phyloP scores from a whole-genome alignment of 92 coral and sea anemone species.

The Palythoa caribaeorum region DNA sequence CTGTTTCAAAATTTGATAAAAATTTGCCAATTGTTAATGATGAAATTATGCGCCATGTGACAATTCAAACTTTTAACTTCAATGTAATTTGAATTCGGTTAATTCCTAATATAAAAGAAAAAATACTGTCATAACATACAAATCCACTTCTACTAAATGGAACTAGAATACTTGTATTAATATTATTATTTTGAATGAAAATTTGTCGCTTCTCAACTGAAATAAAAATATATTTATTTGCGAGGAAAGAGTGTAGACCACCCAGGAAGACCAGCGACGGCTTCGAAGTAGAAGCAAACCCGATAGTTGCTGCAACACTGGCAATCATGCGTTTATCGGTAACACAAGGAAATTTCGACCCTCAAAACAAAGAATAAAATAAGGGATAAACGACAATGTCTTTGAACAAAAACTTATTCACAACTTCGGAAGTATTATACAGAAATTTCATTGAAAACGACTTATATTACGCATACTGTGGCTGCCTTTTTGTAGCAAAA shows the following conservation, averaged over 20 bases:
- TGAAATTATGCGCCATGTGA: slow-evolving; percentile 40
- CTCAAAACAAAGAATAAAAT: slow-evolving; percentile 27
- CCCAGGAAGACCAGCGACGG: slow-evolving; percentile 5
- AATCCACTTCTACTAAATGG: slow-evolving; percentile 38
- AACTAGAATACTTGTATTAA: slow-evolving; percentile 34
- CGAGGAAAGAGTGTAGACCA: slow-evolving; percentile 33
- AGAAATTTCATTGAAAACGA: slow-evolving; percentile 38
- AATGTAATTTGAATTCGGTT: slow-evolving; percentile 26
- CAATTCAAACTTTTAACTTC: slow-evolving; percentile 37
- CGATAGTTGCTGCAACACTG: slow-evolving; percentile 22
- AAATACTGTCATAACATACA: slow-evolving; percentile 35
- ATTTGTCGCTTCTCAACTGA: slow-evolving; percentile 25
- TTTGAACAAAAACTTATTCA: slow-evolving; percentile 40
- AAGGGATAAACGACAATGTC: slow-evolving; percentile 34
- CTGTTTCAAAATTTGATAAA: slow-evolving; percentile 31
- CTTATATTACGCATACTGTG: not conserved
- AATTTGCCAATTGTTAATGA: slow-evolving; percentile 35
- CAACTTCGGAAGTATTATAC: slow-evolving; percentile 41
- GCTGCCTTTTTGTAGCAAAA: no score
- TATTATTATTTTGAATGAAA: slow-evolving; percentile 40
- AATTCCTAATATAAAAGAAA: slow-evolving; percentile 21
- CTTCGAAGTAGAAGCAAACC: slow-evolving; percentile 28
- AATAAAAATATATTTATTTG: slow-evolving; percentile 10
- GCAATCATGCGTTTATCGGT: slow-evolving; percentile 24
- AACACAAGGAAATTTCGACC: slow-evolving; percentile 30